Percentiles rank a stretch among this genome's conserved stretches.
phyloP scores from a whole-genome alignment of 1,140 invertebrate species.

The Cepaea nemoralis region DNA sequence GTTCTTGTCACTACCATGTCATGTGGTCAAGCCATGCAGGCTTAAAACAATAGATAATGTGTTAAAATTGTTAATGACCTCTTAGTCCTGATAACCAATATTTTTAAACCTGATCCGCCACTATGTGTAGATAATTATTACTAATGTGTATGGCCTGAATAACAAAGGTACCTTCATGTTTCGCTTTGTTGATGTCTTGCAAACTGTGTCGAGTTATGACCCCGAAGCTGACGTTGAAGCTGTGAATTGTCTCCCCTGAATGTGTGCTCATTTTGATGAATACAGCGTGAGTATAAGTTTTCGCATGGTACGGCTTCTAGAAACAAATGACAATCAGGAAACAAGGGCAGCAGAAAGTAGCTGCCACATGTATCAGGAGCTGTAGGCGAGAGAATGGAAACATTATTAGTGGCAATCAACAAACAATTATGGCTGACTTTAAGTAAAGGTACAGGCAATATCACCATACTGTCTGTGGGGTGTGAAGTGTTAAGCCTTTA shows the following conservation, averaged over 20 bases:
- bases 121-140: no score
- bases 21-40: no score
- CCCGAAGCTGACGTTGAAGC: constrained; percentile 2
- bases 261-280: constrained; percentile 16
- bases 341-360: constrained; percentile 24
- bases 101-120: no score
- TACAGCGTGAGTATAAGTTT: constrained; percentile 1
- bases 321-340: constrained; percentile 17
- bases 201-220: background rate
- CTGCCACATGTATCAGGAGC: constrained; percentile 27
- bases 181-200: background rate
- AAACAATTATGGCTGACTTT: no score
- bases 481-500: no score
- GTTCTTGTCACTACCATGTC: no score
- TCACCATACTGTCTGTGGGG: no score
- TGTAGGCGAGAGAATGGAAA: background rate
- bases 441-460: no score
- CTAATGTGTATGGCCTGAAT: background rate
- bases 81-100: no score
- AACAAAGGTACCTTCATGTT: constrained; percentile 5
- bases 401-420: no score
- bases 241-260: constrained; percentile 12
- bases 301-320: constrained; percentile 25
- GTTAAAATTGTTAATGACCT: no score
- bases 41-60: no score